Evolutionary conservation across 2,888 invertebrate genomes (phyloP).

Genomic region (Agonum fuliginosum): DNA sequence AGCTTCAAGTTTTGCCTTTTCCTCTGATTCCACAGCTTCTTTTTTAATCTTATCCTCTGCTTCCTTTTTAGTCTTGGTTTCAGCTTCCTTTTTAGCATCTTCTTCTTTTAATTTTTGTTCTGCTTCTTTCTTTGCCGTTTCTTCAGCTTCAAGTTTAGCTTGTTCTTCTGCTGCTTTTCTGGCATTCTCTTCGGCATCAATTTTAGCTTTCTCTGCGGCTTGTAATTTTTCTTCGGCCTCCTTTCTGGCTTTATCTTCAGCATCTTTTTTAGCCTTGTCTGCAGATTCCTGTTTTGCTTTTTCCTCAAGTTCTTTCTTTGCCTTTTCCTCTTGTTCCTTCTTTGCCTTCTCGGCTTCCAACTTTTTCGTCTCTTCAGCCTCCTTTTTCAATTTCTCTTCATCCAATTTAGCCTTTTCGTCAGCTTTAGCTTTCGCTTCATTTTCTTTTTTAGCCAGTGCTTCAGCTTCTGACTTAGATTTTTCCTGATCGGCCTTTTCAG

Average conservation of each 20-base stretch:
- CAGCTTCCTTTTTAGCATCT: not conserved
- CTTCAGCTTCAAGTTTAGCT: constrained; percentile 51
- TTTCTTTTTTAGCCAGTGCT: too few relatives aligned
- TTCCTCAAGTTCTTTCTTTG: constrained; percentile 52
- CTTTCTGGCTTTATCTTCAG: constrained; percentile 41
- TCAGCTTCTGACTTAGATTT: too few relatives aligned
- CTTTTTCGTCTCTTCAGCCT: constrained; percentile 48
- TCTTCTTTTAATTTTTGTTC: too few relatives aligned
- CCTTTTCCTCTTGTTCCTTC: constrained; percentile 53
- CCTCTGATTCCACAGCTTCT: constrained; percentile 60
- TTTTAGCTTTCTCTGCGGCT: constrained; percentile 15
- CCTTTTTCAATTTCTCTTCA: constrained; percentile 57
- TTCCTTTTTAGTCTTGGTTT: constrained; percentile 52
- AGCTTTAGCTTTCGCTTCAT: too few relatives aligned
- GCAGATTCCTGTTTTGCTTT: constrained; percentile 46
- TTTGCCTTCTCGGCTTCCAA: constrained; percentile 53
- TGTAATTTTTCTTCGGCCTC: constrained; percentile 34
- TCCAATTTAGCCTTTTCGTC: too few relatives aligned
- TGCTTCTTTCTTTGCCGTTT: constrained; percentile 46
- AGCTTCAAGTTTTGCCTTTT: constrained; percentile 61
- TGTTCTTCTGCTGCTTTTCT: constrained; percentile 30
- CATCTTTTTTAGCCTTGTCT: constrained; percentile 42
- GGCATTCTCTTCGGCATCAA: constrained; percentile 56
- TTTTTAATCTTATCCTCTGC: constrained; percentile 60
- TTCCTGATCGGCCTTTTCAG: too few relatives aligned